These are phyloP conservation scores for Ptychoptera contaminata DNA, from an alignment of 2,888 invertebrate genomes.

Conservation along the genomic window DNA sequence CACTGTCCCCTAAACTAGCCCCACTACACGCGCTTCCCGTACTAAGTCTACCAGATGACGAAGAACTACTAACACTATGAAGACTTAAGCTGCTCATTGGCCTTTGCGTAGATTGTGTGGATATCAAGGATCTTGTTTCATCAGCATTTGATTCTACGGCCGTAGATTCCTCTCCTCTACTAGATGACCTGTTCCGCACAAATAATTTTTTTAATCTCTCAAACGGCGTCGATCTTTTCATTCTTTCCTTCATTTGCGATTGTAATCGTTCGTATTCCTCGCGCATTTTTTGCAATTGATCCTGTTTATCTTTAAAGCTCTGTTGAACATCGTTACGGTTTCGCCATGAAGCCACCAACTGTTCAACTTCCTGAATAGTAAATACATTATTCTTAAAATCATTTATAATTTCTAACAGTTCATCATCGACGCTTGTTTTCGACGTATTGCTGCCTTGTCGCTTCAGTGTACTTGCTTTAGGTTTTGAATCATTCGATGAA, in stretches of 20 bases:
- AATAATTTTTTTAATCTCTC: conserved; percentile 64
- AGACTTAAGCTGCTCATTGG: conserved; percentile 53
- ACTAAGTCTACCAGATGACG: conserved; percentile 65
- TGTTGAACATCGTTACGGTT: conserved; percentile 76
- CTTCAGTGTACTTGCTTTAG: conserved; percentile 23
- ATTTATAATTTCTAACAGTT: conserved; percentile 71
- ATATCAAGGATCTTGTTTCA: not conserved
- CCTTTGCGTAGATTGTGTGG: conserved; percentile 25
- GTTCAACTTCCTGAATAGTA: conserved; percentile 69
- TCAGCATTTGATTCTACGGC: conserved; percentile 13
- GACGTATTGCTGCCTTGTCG: conserved; percentile 25
- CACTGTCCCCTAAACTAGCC: conserved; percentile 67
- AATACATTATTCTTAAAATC: conserved; percentile 82
- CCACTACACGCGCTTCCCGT: conserved; percentile 58
- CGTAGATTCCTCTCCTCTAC: conserved; percentile 21
- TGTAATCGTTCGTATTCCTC: conserved; percentile 72
- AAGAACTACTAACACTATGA: conserved; percentile 48
- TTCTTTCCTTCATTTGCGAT: conserved; percentile 53
- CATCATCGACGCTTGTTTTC: conserved; percentile 41
- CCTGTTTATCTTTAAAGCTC: conserved; percentile 70
- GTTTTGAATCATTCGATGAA: conserved; percentile 2
- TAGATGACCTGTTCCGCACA: conserved; percentile 42
- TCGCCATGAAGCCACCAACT: conserved; percentile 73
- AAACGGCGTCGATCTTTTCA: conserved; percentile 65
- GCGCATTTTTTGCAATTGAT: conserved; percentile 63